Percentiles rank a stretch among this genome's conserved stretches.
Evolutionary conservation across 2,888 invertebrate genomes (phyloP).

Genomic region (Blastobasis adustella): DNA sequence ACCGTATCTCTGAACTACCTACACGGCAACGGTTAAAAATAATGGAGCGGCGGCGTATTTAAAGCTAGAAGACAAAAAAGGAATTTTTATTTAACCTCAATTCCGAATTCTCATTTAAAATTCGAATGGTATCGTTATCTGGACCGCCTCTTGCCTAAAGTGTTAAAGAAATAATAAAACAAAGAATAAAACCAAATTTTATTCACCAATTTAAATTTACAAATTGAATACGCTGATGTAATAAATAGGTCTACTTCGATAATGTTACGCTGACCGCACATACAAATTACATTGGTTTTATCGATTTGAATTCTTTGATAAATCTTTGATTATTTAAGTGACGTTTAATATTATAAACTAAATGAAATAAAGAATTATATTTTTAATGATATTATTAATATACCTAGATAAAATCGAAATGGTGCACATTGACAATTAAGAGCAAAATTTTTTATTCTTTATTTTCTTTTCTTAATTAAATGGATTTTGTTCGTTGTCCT

Average conservation of each 20-base stretch:
- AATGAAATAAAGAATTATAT: no score
- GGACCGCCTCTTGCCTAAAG: constrained; percentile 7
- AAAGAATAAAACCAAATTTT: constrained; percentile 13
- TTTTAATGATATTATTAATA: no score
- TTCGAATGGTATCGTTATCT: constrained; percentile 7
- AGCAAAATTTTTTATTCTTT: no score
- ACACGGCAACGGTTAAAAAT: background rate
- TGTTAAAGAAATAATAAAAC: constrained; percentile 14
- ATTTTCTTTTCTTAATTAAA: background rate
- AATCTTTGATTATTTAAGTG: no score
- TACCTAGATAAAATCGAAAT: no score
- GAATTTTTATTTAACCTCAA: constrained; percentile 7
- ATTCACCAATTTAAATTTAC: constrained; percentile 8
- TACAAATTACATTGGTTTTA: no score
- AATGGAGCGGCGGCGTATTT: constrained; percentile 1
- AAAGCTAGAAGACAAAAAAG: constrained; percentile 4
- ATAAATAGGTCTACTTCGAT: no score
- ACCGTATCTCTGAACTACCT: no score
- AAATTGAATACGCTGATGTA: constrained; percentile 2
- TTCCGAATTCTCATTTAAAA: constrained; percentile 13
- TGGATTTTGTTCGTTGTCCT: background rate
- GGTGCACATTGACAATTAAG: no score
- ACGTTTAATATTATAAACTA: no score
- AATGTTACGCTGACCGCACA: no score
- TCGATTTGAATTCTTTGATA: no score